These are phyloP conservation scores for Arbacia lixula DNA, from an alignment of 53 echinoderm and acorn worm genomes.

Conservation along the genomic window DNA sequence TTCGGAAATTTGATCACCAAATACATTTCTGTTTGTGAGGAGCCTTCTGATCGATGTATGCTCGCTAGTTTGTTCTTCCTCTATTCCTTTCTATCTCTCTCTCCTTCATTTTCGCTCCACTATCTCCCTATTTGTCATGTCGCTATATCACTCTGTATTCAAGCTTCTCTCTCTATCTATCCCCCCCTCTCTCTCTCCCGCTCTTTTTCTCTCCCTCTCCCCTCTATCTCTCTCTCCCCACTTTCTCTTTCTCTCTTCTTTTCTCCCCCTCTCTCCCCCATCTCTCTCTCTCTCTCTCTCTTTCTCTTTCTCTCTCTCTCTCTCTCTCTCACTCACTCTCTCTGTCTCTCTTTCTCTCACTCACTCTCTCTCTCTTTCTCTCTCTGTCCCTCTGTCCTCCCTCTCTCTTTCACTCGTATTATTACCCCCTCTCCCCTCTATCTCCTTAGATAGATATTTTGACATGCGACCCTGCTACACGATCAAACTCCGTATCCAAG, in stretches of 20 bases:
- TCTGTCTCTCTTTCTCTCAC: not conserved
- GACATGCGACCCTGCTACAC: too few relatives aligned
- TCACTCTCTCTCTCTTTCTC: not conserved
- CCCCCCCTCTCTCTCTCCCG: not conserved
- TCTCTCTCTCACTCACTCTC: not conserved
- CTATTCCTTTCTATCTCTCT: too few relatives aligned
- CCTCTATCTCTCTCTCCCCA: not conserved
- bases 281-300: not conserved
- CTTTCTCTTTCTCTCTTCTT: not conserved
- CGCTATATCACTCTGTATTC: too few relatives aligned
- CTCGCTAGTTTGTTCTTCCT: too few relatives aligned
- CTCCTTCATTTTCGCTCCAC: too few relatives aligned
- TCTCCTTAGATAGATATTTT: too few relatives aligned
- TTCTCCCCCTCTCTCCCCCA: not conserved
- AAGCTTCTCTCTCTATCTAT: not conserved
- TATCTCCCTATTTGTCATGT: too few relatives aligned
- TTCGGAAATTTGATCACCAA: too few relatives aligned
- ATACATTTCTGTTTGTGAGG: too few relatives aligned
- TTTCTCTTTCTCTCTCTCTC: too few relatives aligned
- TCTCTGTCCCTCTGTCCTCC: constrained; percentile 9
- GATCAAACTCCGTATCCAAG: too few relatives aligned
- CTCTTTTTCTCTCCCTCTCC: not conserved
- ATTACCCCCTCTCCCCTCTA: not conserved
- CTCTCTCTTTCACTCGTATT: not conserved
- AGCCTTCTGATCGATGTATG: too few relatives aligned